Evolutionary conservation across 1,140 invertebrate genomes (phyloP).

Genomic region (Zaprionus inermis): DNA sequence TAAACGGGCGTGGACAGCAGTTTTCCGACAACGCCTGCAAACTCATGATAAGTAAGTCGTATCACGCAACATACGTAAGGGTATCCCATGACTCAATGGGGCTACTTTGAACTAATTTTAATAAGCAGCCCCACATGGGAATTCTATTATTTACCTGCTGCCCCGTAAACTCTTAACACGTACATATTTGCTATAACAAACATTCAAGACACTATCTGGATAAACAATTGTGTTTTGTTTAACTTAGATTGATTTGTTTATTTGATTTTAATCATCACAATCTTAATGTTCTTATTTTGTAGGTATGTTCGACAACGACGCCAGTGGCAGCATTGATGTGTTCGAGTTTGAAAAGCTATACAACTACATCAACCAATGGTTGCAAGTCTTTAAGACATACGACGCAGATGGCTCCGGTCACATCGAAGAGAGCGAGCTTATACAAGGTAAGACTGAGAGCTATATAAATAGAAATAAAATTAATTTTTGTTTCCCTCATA

Average conservation of each 20-base stretch:
- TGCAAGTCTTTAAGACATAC: conserved; percentile 91
- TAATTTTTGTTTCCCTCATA: conserved; percentile 77
- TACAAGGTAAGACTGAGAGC: conserved; percentile 86
- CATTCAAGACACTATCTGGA: conserved; percentile 22
- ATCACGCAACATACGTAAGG: neutral
- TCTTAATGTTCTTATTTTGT: conserved; percentile 17
- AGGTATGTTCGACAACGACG: conserved; percentile 95
- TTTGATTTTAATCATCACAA: conserved; percentile 21
- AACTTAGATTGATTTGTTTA: conserved; percentile 48
- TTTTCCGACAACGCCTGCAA: conserved; percentile 94
- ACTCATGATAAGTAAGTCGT: conserved; percentile 93
- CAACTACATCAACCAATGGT: conserved; percentile 95
- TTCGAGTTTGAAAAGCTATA: conserved; percentile 94
- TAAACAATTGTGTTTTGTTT: conserved; percentile 50
- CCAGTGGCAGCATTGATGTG: conserved; percentile 93
- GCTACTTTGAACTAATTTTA: conserved; percentile 7
- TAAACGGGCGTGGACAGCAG: conserved; percentile 93
- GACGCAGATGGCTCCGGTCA: conserved; percentile 92
- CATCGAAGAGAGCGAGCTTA: conserved; percentile 92
- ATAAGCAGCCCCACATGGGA: neutral
- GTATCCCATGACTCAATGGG: conserved; percentile 17
- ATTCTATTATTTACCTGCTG: conserved; percentile 37
- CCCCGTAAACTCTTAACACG: conserved; percentile 8
- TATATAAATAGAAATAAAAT: neutral
- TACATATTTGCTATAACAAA: conserved; percentile 42